phyloP scores from a whole-genome alignment of 1,140 invertebrate genomes.

The Drosophila athabasca region DNA sequence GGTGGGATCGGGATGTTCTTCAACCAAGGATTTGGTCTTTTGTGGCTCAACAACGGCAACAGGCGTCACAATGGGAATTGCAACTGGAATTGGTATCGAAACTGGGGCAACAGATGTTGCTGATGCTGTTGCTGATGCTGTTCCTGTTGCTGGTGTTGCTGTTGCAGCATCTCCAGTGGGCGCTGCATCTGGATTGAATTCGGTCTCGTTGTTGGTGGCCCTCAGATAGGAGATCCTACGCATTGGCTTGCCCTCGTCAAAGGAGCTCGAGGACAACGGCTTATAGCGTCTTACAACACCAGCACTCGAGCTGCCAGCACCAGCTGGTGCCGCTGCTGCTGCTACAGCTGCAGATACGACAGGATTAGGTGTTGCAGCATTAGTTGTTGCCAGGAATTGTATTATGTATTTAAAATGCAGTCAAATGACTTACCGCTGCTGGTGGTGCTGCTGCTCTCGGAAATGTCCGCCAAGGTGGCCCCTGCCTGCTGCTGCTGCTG shows the following conservation, averaged over 20 bases:
- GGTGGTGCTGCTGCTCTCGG: constrained; percentile 63
- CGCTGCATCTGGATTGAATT: constrained; percentile 84
- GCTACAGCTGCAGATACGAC: constrained; percentile 27
- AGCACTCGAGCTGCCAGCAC: constrained; percentile 2
- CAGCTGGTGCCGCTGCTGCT: constrained; percentile 10
- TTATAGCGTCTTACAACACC: constrained; percentile 74
- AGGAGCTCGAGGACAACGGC: constrained; percentile 64
- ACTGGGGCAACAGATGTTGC: not conserved
- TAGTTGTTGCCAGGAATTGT: not conserved
- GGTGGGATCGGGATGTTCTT: constrained; percentile 77
- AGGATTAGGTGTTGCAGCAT: not conserved
- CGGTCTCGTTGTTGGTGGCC: constrained; percentile 87
- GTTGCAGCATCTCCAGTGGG: constrained; percentile 27
- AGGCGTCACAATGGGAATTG: constrained; percentile 8
- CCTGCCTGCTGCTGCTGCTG: constrained; percentile 19
- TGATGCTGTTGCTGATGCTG: not conserved
- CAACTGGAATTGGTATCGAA: not conserved
- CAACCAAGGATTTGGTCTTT: constrained; percentile 68
- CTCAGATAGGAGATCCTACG: constrained; percentile 95
- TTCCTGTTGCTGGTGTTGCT: not conserved
- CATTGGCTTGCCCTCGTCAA: constrained; percentile 92
- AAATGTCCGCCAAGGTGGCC: constrained; percentile 67
- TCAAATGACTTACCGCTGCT: constrained; percentile 40
- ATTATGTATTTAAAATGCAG: not conserved
- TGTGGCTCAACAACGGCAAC: constrained; percentile 60